Conservation (phyloP, 2,797 vertebrate species). For the Rhinogobio ventralis region DNA sequence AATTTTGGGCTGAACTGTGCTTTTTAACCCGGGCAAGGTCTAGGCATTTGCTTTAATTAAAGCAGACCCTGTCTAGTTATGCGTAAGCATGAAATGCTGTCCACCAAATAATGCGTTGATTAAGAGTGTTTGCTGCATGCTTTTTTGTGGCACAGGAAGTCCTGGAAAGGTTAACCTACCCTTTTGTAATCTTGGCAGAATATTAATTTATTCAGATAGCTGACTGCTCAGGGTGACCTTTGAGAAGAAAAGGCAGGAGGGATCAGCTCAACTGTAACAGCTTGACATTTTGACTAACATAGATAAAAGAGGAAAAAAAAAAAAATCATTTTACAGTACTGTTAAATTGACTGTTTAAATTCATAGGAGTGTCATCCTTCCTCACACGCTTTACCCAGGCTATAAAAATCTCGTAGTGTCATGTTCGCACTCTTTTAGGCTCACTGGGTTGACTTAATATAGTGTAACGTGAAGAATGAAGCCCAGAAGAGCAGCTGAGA, state of each 20-base stretch:
- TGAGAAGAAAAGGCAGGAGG: conserved; percentile 74
- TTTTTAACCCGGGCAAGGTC: conserved; percentile 37
- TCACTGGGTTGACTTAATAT: conserved; percentile 34
- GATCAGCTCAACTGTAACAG: conserved; percentile 77
- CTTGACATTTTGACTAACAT: conserved; percentile 83
- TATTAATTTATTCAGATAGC: conserved; percentile 77
- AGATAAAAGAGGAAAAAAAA: conserved; percentile 73
- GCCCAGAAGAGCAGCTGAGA: conserved; percentile 29
- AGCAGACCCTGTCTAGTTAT: conserved; percentile 49
- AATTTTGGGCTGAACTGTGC: conserved; percentile 9
- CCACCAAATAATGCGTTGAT: conserved; percentile 72
- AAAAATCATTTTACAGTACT: conserved; percentile 65
- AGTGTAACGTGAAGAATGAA: conserved; percentile 18
- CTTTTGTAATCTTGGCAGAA: conserved; percentile 76
- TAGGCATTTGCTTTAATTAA: conserved; percentile 56
- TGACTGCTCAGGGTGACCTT: conserved; percentile 82
- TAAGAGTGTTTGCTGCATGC: conserved; percentile 66
- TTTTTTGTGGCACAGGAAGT: conserved; percentile 65
- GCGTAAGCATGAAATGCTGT: conserved; percentile 67
- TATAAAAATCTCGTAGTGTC: conserved; percentile 44
- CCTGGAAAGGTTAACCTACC: conserved; percentile 77
- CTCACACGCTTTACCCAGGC: conserved; percentile 53
- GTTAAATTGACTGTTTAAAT: conserved; percentile 66
- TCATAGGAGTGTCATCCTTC: conserved; percentile 63
- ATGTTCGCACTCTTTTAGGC: conserved; percentile 33